phyloP scores from a whole-genome alignment of 2,888 invertebrate species.

The Eupithecia dodoneata region DNA sequence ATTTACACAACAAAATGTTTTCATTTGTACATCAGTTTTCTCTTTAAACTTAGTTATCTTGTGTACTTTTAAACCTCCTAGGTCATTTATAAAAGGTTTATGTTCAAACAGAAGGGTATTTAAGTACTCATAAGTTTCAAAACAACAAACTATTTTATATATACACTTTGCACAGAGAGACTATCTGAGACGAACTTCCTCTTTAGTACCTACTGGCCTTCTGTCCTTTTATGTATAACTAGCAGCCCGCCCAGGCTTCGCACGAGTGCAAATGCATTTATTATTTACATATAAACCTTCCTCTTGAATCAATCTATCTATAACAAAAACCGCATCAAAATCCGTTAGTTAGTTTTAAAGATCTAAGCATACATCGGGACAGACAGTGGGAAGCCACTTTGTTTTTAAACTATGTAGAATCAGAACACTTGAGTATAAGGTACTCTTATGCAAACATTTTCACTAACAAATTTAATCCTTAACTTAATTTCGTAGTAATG shows the following conservation, averaged over 20 bases:
- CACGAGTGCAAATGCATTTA: too few species aligned
- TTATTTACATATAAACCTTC: too few species aligned
- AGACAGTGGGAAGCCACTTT: too few species aligned
- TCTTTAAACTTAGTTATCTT: background rate
- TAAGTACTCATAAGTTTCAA: background rate
- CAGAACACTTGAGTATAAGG: background rate
- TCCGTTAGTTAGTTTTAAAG: too few species aligned
- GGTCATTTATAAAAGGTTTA: background rate
- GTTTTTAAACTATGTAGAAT: too few species aligned
- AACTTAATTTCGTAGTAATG: background rate
- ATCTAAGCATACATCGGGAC: too few species aligned
- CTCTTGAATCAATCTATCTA: too few species aligned
- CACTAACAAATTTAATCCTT: background rate
- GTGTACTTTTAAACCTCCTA: background rate
- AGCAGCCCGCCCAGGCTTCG: too few species aligned
- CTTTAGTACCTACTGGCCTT: background rate
- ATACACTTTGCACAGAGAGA: background rate
- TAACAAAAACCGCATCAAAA: too few species aligned
- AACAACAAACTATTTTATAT: background rate
- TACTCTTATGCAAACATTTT: background rate
- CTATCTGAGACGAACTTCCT: background rate
- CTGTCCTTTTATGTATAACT: background rate
- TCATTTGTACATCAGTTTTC: background rate
- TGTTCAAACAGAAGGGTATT: background rate
- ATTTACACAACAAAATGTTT: background rate